Base-by-base conservation (phyloP, 2,888 invertebrate species). In the Tolmerus cingulatus region DNA sequence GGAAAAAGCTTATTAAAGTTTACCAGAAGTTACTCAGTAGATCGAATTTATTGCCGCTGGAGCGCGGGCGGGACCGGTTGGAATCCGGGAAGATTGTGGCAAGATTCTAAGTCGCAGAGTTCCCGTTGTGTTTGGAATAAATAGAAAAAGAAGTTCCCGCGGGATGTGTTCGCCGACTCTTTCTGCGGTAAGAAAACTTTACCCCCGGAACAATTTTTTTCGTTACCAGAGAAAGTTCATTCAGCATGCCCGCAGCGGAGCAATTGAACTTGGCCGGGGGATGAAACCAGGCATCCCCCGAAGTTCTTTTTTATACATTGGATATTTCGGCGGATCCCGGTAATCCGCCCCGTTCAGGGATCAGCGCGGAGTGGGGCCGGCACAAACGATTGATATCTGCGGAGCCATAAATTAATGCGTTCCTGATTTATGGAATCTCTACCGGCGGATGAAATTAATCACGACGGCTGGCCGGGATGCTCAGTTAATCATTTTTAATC, bases 1-100 rank as follows among this genome's bases (percentile, higher is more conserved):
- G 55, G 55, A 81, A 81, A 81, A 81, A 81, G 51, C 81, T 81
- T 81, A 81, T 81, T 81, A 81, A 81, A 81, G 51, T 81, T 81
- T 46, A 81, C 23, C 81, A 55, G 81, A 81, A 81, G 81, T 81
- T 81, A 34, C 51, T 51, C 37, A 81, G 55, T 34, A 55, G 43
- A 81, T 23, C 34, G 55, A 81, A 81, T 81, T 81, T 81, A 81
- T 81, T 34, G 81, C 81, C 34, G 23, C 30, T 30, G 34, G 14
- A 23, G 34, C 30, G 51, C 5, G 27, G 37, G 37, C n/a, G 27
- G 34, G 7, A 34, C 1, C 34, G 34, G 16, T 34, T 55, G 2
- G 27, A 81, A 43, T 51, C 51, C 55, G 27, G 23, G n/a, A 23
- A 81, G 51, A 81, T 51, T 55, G 14, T 27, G 19, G 37, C 16